Conservation (phyloP, 1,140 invertebrate genomes). For the Drusus annulatus region DNA sequence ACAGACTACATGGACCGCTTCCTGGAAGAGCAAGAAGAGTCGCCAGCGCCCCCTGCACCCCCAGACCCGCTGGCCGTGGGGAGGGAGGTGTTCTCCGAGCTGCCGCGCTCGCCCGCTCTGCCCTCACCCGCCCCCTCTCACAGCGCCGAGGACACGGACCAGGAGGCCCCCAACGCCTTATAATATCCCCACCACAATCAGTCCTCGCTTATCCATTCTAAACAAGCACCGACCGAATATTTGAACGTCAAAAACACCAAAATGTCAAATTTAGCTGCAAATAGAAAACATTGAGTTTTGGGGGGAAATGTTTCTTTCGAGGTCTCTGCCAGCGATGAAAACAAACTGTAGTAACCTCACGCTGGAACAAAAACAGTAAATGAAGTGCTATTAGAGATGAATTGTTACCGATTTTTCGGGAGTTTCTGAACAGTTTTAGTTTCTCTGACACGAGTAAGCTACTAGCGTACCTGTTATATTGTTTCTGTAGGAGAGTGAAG, state of each 20-base stretch:
- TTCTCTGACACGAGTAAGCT: slow-evolving; percentile 1
- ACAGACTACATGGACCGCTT: slow-evolving; percentile 92
- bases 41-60: slow-evolving; percentile 65
- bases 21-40: slow-evolving; percentile 84
- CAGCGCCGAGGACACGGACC: slow-evolving; percentile 52
- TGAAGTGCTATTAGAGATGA: no score
- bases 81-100: slow-evolving; percentile 69
- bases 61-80: slow-evolving; percentile 68
- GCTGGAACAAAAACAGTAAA: no score
- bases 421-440: slow-evolving; percentile 10
- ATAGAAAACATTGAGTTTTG: slow-evolving; percentile 1
- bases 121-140: slow-evolving; percentile 63
- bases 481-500: slow-evolving; percentile 1
- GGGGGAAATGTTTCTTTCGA: background rate
- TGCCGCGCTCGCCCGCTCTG: slow-evolving; percentile 56
- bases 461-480: slow-evolving; percentile 15
- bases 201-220: background rate
- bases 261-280: background rate
- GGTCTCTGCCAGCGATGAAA: background rate
- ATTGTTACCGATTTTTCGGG: no score
- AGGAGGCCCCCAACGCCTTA: slow-evolving; percentile 42
- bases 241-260: no score
- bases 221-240: background rate
- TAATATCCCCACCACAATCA: slow-evolving; percentile 25
- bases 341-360: no score